Base-by-base conservation (phyloP, 2,888 invertebrate genomes). In the Coecobrya sp. region DNA sequence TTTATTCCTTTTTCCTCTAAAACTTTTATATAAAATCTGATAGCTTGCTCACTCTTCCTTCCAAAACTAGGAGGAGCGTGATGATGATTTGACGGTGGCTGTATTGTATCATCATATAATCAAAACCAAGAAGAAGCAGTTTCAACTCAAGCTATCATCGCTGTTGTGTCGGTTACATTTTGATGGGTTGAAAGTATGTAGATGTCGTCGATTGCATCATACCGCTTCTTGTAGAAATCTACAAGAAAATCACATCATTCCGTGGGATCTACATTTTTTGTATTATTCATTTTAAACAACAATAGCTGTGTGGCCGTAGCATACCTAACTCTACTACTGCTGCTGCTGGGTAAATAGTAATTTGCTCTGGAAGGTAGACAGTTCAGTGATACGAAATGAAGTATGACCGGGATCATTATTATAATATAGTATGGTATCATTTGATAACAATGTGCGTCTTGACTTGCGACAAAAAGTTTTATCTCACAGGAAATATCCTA, bases 401-500 rank as follows among this genome's bases (percentile, higher is more conserved):
- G 49, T 13, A 49, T 13, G 49, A 49, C 49, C 36, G 7, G 36
- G 13, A 59, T 59, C 59, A 62, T 84, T 8, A 13, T 55, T 0
- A n/a, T 36, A 36, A n/a, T n/a, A 55, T 55, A n/a, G 13, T 55
- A 52, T 52, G n/a, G 55, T 55, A n/a, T 55, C 55, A 55, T 55
- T 55, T 68, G 4, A 68, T n/a, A 65, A 55, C 55, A 55, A 55
- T 55, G 16, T 42, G 27, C 36, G 7, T 13, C 11, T 73, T 49
- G 22, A 19, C 52, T 13, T 81, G 22, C 19, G 19, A 70, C 70
- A 91, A 90, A 85, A 90, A 68, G 59, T 7, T 22, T 45, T 22
- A 49, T 76, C 30, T 86, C 81, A 86, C 81, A 86, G 91, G 91
- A 91, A 91, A 65, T 73, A 55, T 70, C n/a, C n/a, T 42, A 45